These are phyloP conservation scores for Acomys russatus DNA, from an alignment of 2,797 vertebrate species.

Conservation along the genomic window DNA sequence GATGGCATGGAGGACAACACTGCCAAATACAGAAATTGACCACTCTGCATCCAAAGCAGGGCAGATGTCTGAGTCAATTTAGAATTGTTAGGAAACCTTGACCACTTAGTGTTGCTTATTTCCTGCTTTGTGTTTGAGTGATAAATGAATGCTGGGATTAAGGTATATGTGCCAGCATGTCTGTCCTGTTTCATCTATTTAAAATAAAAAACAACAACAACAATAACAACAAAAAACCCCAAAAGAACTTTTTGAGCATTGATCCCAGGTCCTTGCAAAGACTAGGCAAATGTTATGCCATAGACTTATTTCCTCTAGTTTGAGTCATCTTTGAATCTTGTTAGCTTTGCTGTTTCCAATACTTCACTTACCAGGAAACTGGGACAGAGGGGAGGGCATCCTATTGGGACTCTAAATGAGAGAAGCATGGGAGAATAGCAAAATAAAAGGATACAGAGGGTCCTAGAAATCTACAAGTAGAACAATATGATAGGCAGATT, in stretches of 20 bases:
- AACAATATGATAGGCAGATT: too few relatives aligned
- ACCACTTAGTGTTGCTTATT: conserved; percentile 64
- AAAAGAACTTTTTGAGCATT: background rate
- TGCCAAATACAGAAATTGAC: conserved; percentile 34
- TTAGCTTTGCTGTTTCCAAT: background rate
- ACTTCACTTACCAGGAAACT: too few relatives aligned
- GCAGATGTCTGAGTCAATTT: conserved; percentile 19
- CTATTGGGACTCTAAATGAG: too few relatives aligned
- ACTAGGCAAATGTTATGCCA: background rate
- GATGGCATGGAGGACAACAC: conserved; percentile 6
- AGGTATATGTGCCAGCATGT: background rate
- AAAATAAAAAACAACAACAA: too few relatives aligned
- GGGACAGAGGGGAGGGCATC: too few relatives aligned
- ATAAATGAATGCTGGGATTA: conserved; percentile 35
- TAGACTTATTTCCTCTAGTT: background rate
- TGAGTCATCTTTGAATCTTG: background rate
- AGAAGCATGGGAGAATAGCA: too few relatives aligned
- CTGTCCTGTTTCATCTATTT: conserved; percentile 48
- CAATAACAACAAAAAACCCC: too few relatives aligned
- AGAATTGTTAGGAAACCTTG: conserved; percentile 45
- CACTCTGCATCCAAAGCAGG: background rate
- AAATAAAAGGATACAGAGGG: too few relatives aligned
- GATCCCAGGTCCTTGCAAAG: background rate
- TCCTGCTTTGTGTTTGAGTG: conserved; percentile 42
- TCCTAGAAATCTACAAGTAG: too few relatives aligned